A percentile compares a stretch with the other conserved stretches of the same genome.
Evolutionary conservation across 2,888 invertebrate species (phyloP).

Genomic region (Melanargia galathea): DNA sequence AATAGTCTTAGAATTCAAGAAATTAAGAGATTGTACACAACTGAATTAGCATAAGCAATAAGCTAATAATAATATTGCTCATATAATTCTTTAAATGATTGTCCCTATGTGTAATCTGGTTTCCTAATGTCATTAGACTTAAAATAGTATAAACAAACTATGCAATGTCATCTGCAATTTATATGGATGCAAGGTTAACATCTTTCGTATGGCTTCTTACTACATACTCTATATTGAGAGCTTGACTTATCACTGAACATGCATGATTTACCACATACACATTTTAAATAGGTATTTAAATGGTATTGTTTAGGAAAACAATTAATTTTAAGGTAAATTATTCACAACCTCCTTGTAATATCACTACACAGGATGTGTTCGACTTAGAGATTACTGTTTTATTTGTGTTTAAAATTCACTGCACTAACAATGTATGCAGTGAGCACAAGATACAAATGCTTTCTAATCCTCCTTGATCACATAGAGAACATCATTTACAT

Average conservation of each 20-base stretch:
- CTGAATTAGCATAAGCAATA: too few species aligned
- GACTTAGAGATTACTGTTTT: neutral
- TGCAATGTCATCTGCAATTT: slow-evolving; percentile 11
- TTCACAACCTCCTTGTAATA: slow-evolving; percentile 36
- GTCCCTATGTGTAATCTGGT: neutral
- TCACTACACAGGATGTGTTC: slow-evolving; percentile 10
- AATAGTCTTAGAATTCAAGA: too few species aligned
- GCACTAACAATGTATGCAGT: slow-evolving; percentile 28
- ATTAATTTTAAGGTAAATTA: slow-evolving; percentile 8
- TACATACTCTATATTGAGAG: slow-evolving; percentile 3
- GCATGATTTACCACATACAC: neutral
- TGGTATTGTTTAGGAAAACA: slow-evolving; percentile 1
- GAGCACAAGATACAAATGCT: slow-evolving; percentile 31
- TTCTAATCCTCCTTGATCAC: slow-evolving; percentile 44
- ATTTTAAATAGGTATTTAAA: neutral
- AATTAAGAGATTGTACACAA: too few species aligned
- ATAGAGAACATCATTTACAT: slow-evolving; percentile 53
- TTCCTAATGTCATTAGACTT: slow-evolving; percentile 8
- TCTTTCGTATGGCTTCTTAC: slow-evolving; percentile 11
- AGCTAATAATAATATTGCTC: neutral
- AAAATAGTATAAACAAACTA: slow-evolving; percentile 8
- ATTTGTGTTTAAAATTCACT: slow-evolving; percentile 14
- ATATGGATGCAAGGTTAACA: slow-evolving; percentile 22
- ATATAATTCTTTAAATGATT: neutral
- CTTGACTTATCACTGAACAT: neutral